phyloP scores from a whole-genome alignment of 1,140 invertebrate genomes.

The Drosophila nikananu region DNA sequence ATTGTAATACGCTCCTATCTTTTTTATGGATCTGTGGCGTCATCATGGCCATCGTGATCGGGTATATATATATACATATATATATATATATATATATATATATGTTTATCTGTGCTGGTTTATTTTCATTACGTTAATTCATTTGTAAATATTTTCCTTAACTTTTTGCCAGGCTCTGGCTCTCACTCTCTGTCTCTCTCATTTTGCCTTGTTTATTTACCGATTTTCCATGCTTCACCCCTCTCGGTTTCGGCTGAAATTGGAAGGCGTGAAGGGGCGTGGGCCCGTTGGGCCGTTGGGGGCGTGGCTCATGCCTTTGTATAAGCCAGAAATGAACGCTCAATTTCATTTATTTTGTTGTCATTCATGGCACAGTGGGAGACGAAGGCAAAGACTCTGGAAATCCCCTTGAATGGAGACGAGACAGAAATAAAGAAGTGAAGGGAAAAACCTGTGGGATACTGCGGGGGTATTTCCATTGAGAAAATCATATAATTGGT shows the following conservation, averaged over 20 bases:
- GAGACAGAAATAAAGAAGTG: constrained; percentile 28
- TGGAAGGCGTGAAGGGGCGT: constrained; percentile 7
- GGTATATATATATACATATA: constrained; percentile 47
- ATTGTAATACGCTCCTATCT: constrained; percentile 59
- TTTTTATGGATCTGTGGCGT: constrained; percentile 48
- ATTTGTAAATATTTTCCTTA: constrained; percentile 79
- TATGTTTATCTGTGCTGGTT: constrained; percentile 64
- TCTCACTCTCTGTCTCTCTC: background rate
- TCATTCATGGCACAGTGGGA: constrained; percentile 70
- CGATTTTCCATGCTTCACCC: constrained; percentile 52
- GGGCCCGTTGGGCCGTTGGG: background rate
- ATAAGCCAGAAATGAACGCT: constrained; percentile 47
- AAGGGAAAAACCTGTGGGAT: background rate
- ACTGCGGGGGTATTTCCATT: constrained; percentile 20
- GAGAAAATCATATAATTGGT: constrained; percentile 47
- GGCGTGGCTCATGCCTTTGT: constrained; percentile 31
- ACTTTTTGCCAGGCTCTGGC: constrained; percentile 59
- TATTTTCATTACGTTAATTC: constrained; percentile 82
- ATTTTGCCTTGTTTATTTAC: constrained; percentile 59
- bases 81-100: constrained; percentile 47
- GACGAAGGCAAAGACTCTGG: background rate
- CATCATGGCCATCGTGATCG: constrained; percentile 30
- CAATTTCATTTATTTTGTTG: constrained; percentile 73
- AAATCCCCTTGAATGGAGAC: constrained; percentile 25
- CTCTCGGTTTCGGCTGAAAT: constrained; percentile 5